phyloP scores from a whole-genome alignment of 2,797 vertebrate species.

The Natrix natrix region DNA sequence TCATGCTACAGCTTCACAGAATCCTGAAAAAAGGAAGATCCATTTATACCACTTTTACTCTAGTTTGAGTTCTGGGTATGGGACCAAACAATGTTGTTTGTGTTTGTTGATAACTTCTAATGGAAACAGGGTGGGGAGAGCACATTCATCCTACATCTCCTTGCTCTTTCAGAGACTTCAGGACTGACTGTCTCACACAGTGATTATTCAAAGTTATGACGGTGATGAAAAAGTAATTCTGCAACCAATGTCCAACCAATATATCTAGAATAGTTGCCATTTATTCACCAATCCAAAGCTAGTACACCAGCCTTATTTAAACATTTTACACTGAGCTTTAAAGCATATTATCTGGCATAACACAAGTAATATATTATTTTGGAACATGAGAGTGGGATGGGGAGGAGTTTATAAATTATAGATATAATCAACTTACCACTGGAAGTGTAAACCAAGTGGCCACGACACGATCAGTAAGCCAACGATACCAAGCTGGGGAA shows the following conservation, averaged over 20 bases:
- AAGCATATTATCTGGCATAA: neutral
- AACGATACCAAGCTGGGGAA: conserved; percentile 92
- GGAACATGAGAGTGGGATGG: neutral
- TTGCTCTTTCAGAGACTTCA: neutral
- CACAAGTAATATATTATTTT: neutral
- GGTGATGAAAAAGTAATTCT: neutral
- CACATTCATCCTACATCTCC: neutral
- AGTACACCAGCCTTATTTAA: neutral
- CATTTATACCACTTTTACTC: neutral
- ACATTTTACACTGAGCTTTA: neutral
- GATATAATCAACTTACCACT: conserved; percentile 80
- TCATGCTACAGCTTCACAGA: neutral
- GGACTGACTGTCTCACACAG: neutral
- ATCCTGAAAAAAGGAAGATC: neutral
- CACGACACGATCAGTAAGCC: conserved; percentile 90
- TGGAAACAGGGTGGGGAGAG: neutral
- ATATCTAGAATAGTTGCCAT: neutral
- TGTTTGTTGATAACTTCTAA: neutral
- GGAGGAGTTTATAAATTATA: neutral
- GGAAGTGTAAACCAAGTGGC: conserved; percentile 96
- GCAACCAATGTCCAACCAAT: neutral
- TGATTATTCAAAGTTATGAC: neutral
- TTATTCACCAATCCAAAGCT: neutral
- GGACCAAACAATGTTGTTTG: neutral
- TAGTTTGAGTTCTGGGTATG: neutral